Conservation (phyloP, 92 coral and sea anemone genomes). For the Porites cylindrica region DNA sequence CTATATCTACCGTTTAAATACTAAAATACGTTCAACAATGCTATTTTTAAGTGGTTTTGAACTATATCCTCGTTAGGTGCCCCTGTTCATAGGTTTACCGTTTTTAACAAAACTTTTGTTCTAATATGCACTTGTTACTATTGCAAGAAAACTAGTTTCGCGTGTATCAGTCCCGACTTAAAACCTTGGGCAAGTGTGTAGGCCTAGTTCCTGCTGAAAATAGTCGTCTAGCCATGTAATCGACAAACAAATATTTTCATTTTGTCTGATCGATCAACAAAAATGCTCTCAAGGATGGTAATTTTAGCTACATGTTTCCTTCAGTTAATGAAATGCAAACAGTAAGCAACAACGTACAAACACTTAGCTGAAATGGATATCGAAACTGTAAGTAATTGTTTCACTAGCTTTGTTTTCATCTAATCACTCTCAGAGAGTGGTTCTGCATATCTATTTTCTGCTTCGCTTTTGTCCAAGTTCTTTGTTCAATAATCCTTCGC, state of each 20-base stretch:
- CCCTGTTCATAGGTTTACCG: not conserved
- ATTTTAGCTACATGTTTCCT: not conserved
- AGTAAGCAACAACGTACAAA: not conserved
- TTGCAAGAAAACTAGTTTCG: not conserved
- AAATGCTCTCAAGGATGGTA: not conserved
- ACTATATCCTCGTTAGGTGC: too few relatives aligned
- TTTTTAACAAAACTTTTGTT: too few relatives aligned
- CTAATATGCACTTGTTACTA: not conserved
- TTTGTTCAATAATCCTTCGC: not conserved
- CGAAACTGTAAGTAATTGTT: not conserved
- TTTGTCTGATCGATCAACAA: constrained; percentile 1
- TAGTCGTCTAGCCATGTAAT: not conserved
- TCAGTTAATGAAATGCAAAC: not conserved
- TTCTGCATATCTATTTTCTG: not conserved
- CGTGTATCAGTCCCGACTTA: not conserved
- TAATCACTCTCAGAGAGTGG: not conserved
- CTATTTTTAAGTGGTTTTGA: too few relatives aligned
- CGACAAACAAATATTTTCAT: not conserved
- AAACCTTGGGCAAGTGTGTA: not conserved
- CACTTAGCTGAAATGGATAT: not conserved
- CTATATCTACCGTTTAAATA: too few relatives aligned
- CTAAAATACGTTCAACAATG: too few relatives aligned
- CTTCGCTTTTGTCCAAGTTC: not conserved
- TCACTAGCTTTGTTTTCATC: not conserved
- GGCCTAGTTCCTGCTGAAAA: not conserved